These are phyloP conservation scores for Pygathrix nemaeus DNA, from an alignment of 2,113 vertebrate species.

Conservation along the genomic window DNA sequence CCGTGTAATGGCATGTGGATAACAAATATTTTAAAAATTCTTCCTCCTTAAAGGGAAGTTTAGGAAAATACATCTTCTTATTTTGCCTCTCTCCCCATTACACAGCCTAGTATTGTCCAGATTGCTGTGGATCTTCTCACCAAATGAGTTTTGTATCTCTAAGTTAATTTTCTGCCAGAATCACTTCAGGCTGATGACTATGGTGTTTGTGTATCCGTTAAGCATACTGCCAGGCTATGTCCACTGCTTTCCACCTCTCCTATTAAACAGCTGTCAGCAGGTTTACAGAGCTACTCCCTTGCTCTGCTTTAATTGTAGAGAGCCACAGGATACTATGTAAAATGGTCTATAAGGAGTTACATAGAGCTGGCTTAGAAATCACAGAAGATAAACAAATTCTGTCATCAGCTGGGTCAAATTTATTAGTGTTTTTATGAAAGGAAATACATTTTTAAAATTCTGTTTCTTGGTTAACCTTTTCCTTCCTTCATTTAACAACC, in stretches of 20 bases:
- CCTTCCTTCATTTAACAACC: conserved; percentile 62
- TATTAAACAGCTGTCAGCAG: conserved; percentile 82
- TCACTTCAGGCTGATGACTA: conserved; percentile 81
- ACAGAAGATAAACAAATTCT: conserved; percentile 72
- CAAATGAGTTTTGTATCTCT: conserved; percentile 83
- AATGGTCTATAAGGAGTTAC: conserved; percentile 50
- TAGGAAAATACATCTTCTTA: conserved; percentile 65
- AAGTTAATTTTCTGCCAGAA: conserved; percentile 86
- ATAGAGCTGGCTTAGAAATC: conserved; percentile 49
- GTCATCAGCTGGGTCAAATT: conserved; percentile 65
- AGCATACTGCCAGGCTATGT: conserved; percentile 80
- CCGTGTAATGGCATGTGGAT: conserved; percentile 68
- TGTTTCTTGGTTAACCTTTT: conserved; percentile 70
- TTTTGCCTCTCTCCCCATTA: conserved; percentile 70
- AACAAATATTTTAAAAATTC: conserved; percentile 42
- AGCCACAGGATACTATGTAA: conserved; percentile 50
- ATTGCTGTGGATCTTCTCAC: conserved; percentile 74
- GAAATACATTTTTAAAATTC: conserved; percentile 71
- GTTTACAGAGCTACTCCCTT: conserved; percentile 75
- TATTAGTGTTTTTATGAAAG: conserved; percentile 58
- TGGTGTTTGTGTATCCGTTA: conserved; percentile 85
- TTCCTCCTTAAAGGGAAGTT: conserved; percentile 65
- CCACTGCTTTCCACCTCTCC: conserved; percentile 80
- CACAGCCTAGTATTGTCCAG: conserved; percentile 63
- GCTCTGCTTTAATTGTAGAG: conserved; percentile 80